Evolutionary conservation across 30 jellyfish, hydroid and myxozoan genomes (phyloP).

Genomic region (Catostylus mosaicus): DNA sequence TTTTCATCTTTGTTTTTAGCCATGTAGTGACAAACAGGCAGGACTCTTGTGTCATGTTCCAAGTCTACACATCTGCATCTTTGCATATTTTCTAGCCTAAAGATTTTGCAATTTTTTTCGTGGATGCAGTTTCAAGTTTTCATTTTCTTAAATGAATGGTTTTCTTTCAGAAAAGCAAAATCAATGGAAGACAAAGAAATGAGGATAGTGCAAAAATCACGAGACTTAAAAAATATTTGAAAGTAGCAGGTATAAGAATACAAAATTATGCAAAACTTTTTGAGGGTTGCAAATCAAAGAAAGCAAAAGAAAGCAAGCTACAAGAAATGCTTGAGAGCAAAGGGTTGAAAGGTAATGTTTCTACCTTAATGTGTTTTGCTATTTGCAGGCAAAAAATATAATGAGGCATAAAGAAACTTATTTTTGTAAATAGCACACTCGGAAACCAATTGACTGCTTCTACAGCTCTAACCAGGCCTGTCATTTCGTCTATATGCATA

Average conservation of each 20-base stretch:
- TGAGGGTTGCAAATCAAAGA: conserved; percentile 83
- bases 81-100: neutral
- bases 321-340: conserved; percentile 52
- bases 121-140: neutral
- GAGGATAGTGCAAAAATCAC: conserved; percentile 59
- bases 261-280: conserved; percentile 68
- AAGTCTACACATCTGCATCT: too few relatives aligned
- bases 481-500: too few relatives aligned
- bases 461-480: too few relatives aligned
- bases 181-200: neutral
- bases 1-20: too few relatives aligned
- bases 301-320: conserved; percentile 79
- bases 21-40: too few relatives aligned
- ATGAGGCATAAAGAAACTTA: too few relatives aligned
- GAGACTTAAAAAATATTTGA: conserved; percentile 61
- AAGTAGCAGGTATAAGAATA: conserved; percentile 65
- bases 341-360: conserved; percentile 74
- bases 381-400: too few relatives aligned
- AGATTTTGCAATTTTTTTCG: neutral
- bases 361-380: too few relatives aligned
- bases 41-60: too few relatives aligned
- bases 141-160: too few relatives aligned
- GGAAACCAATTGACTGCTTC: too few relatives aligned
- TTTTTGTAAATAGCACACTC: too few relatives aligned
- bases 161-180: conserved; percentile 5